Evolutionary conservation across 2,797 vertebrate species (phyloP).

Genomic region (Lindbergichthys nudifrons): DNA sequence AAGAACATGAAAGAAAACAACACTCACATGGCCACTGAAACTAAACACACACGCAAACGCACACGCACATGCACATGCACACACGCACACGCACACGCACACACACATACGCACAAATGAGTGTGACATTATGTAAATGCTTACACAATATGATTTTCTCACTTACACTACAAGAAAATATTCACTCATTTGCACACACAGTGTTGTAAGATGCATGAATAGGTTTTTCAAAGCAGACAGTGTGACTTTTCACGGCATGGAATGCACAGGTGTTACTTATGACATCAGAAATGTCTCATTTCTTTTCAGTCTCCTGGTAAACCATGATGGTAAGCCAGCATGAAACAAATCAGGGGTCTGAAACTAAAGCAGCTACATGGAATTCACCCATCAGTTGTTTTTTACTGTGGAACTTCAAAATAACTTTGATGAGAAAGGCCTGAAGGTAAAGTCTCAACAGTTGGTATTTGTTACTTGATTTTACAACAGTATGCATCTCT

Average conservation of each 20-base stretch:
- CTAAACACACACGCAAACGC: not conserved
- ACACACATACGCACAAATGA: not conserved
- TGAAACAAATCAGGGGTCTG: not conserved
- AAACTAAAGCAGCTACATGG: too few relatives aligned
- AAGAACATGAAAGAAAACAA: slow-evolving; percentile 31
- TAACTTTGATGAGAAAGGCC: not conserved
- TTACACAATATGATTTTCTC: not conserved
- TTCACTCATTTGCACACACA: not conserved
- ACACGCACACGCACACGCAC: not conserved
- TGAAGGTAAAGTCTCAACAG: not conserved
- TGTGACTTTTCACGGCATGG: not conserved
- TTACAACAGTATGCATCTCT: not conserved
- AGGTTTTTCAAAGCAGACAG: not conserved
- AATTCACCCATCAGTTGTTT: too few relatives aligned
- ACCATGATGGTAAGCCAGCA: not conserved
- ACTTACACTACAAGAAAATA: not conserved
- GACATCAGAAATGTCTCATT: not conserved
- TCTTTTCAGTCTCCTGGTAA: not conserved
- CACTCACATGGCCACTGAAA: slow-evolving; percentile 25
- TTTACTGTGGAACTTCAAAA: not conserved
- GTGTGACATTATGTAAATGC: not conserved
- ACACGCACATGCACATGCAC: not conserved
- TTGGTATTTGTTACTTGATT: not conserved
- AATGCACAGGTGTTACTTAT: not conserved
- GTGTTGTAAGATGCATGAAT: not conserved